Conservation (phyloP, 2,797 vertebrate genomes). For the Rhodeus uyekii region DNA sequence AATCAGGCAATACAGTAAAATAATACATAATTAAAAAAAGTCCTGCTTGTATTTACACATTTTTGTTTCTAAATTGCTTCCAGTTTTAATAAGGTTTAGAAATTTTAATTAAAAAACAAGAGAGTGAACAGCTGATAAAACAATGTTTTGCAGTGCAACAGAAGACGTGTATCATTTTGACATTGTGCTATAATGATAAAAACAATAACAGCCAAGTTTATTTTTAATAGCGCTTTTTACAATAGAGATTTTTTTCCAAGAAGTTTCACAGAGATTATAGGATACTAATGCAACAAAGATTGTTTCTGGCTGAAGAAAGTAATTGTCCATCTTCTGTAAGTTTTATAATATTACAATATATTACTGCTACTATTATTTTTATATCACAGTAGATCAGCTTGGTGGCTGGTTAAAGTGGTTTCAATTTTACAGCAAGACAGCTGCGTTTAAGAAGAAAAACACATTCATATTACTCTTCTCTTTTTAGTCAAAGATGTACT, state of each 20-base stretch:
- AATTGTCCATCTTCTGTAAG: too few relatives aligned
- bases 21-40: neutral
- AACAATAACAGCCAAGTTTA: too few relatives aligned
- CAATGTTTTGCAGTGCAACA: neutral
- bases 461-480: neutral
- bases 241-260: too few relatives aligned
- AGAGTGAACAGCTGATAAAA: neutral
- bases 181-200: neutral
- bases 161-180: neutral
- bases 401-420: neutral
- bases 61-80: neutral
- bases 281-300: too few relatives aligned
- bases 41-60: neutral
- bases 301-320: too few relatives aligned
- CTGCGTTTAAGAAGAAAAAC: neutral
- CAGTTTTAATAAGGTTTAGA: neutral
- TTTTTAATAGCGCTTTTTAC: too few relatives aligned
- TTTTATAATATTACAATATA: too few relatives aligned
- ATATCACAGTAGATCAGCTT: neutral
- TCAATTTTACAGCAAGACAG: neutral
- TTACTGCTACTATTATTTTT: too few relatives aligned
- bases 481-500: slow-evolving; percentile 20
- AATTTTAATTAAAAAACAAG: neutral
- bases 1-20: neutral
- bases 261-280: too few relatives aligned